These are phyloP conservation scores for Ectemnius cavifrons DNA, from an alignment of 2,888 invertebrate species.

Conservation along the genomic window DNA sequence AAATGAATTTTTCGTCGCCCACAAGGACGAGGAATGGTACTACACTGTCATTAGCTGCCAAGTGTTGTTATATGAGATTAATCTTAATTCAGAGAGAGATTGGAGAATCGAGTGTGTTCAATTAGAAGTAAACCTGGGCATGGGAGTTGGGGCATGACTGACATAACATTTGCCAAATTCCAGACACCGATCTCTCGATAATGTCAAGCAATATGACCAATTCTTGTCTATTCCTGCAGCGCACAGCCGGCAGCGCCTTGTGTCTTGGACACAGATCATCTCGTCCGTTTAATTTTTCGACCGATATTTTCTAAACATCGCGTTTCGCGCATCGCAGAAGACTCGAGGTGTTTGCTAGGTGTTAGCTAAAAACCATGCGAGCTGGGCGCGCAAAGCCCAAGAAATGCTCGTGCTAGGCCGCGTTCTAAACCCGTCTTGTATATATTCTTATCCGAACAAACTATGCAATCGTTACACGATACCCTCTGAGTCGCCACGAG, in stretches of 20 bases:
- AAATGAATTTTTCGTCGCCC: conserved; percentile 98
- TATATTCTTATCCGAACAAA: conserved; percentile 53
- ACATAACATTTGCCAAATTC: conserved; percentile 52
- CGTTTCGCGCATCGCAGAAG: conserved; percentile 72
- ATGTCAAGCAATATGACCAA: conserved; percentile 69
- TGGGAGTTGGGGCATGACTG: neutral
- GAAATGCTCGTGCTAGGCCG: conserved; percentile 73
- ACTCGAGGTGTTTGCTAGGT: conserved; percentile 62
- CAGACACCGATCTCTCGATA: conserved; percentile 55
- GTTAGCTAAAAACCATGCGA: conserved; percentile 64
- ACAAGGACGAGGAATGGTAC: conserved; percentile 99
- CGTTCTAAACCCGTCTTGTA: conserved; percentile 75
- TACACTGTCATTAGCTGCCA: conserved; percentile 13
- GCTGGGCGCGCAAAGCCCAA: conserved; percentile 78
- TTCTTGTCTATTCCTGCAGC: conserved; percentile 78
- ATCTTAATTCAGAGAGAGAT: neutral
- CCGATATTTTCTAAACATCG: conserved; percentile 68
- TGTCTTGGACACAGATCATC: conserved; percentile 73
- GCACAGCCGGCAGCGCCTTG: conserved; percentile 72
- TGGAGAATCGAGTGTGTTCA: neutral
- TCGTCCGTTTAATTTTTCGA: conserved; percentile 73
- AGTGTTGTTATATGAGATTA: too few species aligned
- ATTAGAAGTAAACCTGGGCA: neutral
- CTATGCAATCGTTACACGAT: conserved; percentile 59
- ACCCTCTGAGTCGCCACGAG: conserved; percentile 67